These are phyloP conservation scores for Neotoxoptera formosana DNA, from an alignment of 1,140 invertebrate species.

Conservation along the genomic window DNA sequence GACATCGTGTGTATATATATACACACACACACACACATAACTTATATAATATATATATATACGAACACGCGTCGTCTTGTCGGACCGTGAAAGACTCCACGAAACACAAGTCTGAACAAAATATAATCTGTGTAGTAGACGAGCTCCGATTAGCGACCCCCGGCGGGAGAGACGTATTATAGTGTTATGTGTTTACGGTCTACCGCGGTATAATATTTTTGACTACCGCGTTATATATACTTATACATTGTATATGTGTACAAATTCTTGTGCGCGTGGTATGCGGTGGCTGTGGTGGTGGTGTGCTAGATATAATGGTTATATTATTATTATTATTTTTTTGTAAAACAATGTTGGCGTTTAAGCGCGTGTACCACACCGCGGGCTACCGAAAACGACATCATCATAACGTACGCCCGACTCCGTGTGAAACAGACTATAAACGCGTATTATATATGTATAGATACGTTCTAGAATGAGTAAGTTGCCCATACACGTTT, in stretches of 20 bases:
- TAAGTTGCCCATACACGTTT: no score
- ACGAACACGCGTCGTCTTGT: constrained; percentile 41
- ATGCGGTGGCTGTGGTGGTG: neutral
- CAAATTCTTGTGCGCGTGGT: neutral
- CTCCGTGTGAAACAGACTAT: neutral
- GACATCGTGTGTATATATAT: neutral
- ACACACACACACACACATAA: no score
- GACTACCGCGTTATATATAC: neutral
- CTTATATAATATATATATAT: neutral
- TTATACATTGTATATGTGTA: no score
- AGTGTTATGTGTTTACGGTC: neutral
- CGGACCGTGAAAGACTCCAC: constrained; percentile 6
- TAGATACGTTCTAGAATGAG: no score
- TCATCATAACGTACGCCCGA: neutral
- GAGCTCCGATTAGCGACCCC: neutral
- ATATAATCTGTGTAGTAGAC: constrained; percentile 40
- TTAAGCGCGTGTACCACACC: neutral
- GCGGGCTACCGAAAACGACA: neutral
- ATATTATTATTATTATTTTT: neutral
- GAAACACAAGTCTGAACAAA: constrained; percentile 21
- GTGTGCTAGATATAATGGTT: no score
- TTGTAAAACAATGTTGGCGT: neutral
- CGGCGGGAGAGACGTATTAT: neutral
- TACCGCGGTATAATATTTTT: neutral
- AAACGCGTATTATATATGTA: neutral